Evolutionary conservation across 2,113 vertebrate species (phyloP).

Genomic region (Lophura nycthemera): DNA sequence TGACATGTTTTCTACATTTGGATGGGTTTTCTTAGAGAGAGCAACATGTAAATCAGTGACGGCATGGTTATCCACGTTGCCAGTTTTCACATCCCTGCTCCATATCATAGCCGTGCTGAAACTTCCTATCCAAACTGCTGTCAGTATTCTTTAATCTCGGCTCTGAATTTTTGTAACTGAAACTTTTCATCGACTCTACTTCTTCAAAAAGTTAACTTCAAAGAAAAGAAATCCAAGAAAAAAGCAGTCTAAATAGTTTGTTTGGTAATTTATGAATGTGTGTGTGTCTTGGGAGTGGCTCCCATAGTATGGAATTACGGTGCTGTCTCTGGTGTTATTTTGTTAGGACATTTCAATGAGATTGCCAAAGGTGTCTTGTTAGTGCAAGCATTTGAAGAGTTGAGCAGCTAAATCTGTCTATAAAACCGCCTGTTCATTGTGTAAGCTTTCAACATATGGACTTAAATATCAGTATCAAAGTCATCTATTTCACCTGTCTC

Average conservation of each 20-base stretch:
- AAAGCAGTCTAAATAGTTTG: not conserved
- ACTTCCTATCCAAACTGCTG: not conserved
- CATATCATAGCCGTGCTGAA: not conserved
- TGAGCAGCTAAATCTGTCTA: not conserved
- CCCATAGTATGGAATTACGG: not conserved
- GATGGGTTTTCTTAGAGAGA: not conserved
- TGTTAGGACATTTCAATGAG: not conserved
- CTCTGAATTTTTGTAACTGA: not conserved
- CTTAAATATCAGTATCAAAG: not conserved
- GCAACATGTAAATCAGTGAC: not conserved
- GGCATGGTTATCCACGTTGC: not conserved
- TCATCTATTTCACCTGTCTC: slow-evolving; percentile 34
- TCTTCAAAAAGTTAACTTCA: not conserved
- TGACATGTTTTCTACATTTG: not conserved
- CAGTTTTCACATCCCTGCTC: not conserved
- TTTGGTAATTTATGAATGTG: not conserved
- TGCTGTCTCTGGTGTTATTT: not conserved
- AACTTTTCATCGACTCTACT: not conserved
- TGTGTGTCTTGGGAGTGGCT: not conserved
- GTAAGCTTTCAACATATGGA: not conserved
- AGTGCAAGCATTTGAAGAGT: not conserved
- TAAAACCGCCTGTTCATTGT: not conserved
- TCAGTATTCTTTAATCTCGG: not conserved
- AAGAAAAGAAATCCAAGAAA: not conserved
- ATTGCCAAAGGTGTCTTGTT: not conserved